Conservation (phyloP, 2,113 vertebrate genomes). For the crab-eating macaque (Macaca fascicularis) region DNA sequence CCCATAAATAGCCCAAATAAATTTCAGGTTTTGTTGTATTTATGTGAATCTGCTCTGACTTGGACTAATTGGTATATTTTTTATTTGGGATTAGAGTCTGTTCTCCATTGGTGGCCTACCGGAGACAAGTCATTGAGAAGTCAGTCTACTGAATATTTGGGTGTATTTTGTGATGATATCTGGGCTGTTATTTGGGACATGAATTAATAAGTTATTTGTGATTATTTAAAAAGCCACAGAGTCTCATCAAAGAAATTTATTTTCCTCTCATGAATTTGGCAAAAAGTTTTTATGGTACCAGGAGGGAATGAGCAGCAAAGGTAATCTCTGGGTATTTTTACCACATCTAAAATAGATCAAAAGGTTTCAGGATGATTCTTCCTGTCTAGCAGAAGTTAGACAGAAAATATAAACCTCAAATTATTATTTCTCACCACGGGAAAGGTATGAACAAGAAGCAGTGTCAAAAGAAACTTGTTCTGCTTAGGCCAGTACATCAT, state of each 20-base stretch:
- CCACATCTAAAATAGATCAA: neutral
- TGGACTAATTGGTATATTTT: neutral
- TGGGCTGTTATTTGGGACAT: neutral
- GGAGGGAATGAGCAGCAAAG: neutral
- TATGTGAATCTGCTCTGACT: neutral
- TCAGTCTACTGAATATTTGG: neutral
- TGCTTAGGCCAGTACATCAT: neutral
- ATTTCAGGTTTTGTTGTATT: neutral
- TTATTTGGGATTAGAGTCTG: neutral
- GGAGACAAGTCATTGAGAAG: neutral
- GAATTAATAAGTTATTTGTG: neutral
- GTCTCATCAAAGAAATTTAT: neutral
- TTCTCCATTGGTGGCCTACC: neutral
- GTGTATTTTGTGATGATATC: neutral
- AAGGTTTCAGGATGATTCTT: neutral
- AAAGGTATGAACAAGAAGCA: neutral
- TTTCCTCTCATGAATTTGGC: neutral
- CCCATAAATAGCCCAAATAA: neutral
- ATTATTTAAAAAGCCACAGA: neutral
- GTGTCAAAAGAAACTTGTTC: neutral
- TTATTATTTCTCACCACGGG: conserved; percentile 4
- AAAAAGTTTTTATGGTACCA: neutral
- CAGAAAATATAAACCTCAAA: neutral
- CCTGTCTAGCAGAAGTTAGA: neutral
- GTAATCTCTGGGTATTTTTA: neutral